Evolutionary conservation across 2,113 vertebrate species (phyloP).

Genomic region (Caloenas nicobarica): DNA sequence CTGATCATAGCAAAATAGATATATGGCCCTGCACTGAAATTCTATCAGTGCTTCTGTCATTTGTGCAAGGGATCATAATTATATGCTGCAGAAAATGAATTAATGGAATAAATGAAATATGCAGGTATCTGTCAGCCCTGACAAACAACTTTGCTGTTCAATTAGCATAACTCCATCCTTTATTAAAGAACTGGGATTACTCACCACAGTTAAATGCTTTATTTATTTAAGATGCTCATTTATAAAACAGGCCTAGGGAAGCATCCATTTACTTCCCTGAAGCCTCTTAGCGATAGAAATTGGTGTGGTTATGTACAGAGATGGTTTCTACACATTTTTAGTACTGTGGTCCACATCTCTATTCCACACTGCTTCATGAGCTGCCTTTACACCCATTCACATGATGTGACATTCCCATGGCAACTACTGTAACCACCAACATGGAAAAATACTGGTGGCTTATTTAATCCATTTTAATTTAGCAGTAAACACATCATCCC

Average conservation of each 20-base stretch:
- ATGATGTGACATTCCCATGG: constrained; percentile 56
- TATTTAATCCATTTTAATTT: constrained; percentile 30
- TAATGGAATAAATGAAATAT: constrained; percentile 65
- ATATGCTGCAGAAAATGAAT: constrained; percentile 60
- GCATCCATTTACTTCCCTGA: constrained; percentile 42
- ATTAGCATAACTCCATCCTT: constrained; percentile 68
- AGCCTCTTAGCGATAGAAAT: background rate
- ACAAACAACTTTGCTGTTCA: constrained; percentile 69
- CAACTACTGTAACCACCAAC: constrained; percentile 55
- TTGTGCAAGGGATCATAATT: constrained; percentile 54
- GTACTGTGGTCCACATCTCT: background rate
- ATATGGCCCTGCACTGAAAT: constrained; percentile 11
- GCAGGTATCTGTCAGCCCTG: constrained; percentile 59
- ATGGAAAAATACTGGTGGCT: constrained; percentile 52
- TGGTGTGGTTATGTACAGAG: background rate
- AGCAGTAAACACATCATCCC: background rate
- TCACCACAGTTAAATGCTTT: constrained; percentile 60
- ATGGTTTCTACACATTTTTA: background rate
- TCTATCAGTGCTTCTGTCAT: constrained; percentile 47
- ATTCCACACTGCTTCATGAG: background rate
- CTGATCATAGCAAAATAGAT: constrained; percentile 2
- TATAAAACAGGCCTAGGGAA: constrained; percentile 41
- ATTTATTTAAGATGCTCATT: constrained; percentile 69
- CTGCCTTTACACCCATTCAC: constrained; percentile 34
- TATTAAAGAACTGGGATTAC: constrained; percentile 64